phyloP scores from a whole-genome alignment of 2,113 vertebrate genomes.

The Taurulus bubalis region DNA sequence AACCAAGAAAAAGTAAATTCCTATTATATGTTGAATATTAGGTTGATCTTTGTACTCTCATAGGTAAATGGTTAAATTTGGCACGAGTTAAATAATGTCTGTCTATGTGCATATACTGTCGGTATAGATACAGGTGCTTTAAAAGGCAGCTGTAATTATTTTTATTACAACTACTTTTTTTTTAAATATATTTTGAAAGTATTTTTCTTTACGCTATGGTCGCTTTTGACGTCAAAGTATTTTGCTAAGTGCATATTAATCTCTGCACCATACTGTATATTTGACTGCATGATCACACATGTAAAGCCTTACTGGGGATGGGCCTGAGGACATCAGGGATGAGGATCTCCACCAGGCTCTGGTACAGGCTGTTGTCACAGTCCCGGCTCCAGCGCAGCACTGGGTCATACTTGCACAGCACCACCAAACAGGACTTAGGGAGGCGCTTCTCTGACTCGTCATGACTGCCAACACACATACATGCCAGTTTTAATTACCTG shows the following conservation, averaged over 20 bases:
- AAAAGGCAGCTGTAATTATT: not conserved
- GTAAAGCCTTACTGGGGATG: constrained; percentile 90
- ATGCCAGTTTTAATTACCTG: not conserved
- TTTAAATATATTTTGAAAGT: not conserved
- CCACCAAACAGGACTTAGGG: constrained; percentile 90
- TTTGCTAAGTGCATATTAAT: not conserved
- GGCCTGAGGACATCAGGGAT: constrained; percentile 94
- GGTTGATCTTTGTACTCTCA: not conserved
- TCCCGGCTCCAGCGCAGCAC: constrained; percentile 92
- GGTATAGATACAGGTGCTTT: not conserved
- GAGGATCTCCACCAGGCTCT: constrained; percentile 94
- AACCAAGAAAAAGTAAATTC: not conserved
- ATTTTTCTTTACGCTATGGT: not conserved
- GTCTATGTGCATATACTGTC: not conserved
- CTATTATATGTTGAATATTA: not conserved
- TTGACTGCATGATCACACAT: not conserved
- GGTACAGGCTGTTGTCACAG: constrained; percentile 94
- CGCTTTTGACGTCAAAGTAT: not conserved
- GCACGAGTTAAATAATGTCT: not conserved
- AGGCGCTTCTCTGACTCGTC: constrained; percentile 94
- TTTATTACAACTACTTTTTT: not conserved
- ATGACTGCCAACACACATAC: constrained; percentile 79
- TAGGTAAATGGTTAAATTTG: not conserved
- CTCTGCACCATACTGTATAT: not conserved
- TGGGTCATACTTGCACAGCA: constrained; percentile 94